These are phyloP conservation scores for Rhagium mordax DNA, from an alignment of 2,888 invertebrate species.

Conservation along the genomic window DNA sequence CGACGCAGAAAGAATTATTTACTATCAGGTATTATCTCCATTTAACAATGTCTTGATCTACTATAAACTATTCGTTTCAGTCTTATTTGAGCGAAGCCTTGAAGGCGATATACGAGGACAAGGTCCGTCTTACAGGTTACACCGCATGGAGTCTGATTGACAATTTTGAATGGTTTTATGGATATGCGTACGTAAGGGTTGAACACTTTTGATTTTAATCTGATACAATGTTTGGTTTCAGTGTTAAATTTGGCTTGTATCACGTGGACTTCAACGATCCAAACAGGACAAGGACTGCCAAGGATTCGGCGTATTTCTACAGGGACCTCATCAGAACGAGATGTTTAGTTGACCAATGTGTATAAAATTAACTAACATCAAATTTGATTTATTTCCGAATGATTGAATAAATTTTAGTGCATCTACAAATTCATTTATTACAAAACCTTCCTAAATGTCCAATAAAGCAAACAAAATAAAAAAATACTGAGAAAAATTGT, in stretches of 20 bases:
- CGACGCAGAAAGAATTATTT: constrained; percentile 42
- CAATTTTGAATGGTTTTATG: constrained; percentile 12
- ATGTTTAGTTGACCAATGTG: constrained; percentile 8
- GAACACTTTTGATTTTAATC: neutral
- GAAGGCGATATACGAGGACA: constrained; percentile 7
- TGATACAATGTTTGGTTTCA: neutral
- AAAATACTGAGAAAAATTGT: too few relatives aligned
- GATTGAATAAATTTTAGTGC: too few relatives aligned
- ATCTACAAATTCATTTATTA: too few relatives aligned
- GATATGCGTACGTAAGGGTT: neutral
- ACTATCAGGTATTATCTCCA: too few relatives aligned
- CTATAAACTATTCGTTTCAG: too few relatives aligned
- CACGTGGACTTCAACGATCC: neutral
- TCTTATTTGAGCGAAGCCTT: neutral
- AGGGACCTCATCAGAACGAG: constrained; percentile 3
- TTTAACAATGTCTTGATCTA: too few relatives aligned
- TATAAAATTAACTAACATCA: too few relatives aligned
- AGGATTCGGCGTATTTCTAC: neutral
- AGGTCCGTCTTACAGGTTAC: constrained; percentile 2
- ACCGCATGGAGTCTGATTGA: constrained; percentile 13
- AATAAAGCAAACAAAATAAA: too few relatives aligned
- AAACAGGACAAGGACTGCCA: constrained; percentile 11
- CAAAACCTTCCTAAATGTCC: too few relatives aligned
- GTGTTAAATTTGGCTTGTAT: neutral
- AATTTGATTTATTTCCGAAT: too few relatives aligned